A percentile compares a stretch with the other conserved stretches of the same genome.
These are phyloP conservation scores for Ciconia boyciana DNA, from an alignment of 2,113 vertebrate species.

Conservation along the genomic window DNA sequence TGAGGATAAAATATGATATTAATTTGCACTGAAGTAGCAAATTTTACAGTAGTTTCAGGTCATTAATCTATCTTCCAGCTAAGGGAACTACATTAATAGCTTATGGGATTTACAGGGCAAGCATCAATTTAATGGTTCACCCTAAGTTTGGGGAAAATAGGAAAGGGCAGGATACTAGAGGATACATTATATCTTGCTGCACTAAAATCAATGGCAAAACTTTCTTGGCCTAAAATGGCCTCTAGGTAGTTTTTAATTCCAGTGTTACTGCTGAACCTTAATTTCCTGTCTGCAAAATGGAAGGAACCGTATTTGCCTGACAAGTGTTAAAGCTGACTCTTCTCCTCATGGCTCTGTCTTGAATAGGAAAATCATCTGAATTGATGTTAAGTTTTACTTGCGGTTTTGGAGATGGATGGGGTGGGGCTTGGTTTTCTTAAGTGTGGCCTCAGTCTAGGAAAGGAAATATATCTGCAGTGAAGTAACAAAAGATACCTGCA, in stretches of 20 bases:
- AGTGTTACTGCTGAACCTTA: background rate
- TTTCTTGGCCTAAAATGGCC: conserved; percentile 9
- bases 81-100: conserved; percentile 48
- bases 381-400: background rate
- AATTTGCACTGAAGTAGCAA: conserved; percentile 58
- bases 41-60: conserved; percentile 35
- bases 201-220: conserved; percentile 30
- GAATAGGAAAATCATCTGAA: background rate
- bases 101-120: conserved; percentile 52
- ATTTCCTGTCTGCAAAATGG: conserved; percentile 2
- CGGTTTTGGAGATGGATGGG: accelerated
- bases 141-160: conserved; percentile 41
- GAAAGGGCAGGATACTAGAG: conserved; percentile 2
- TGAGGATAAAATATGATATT: conserved; percentile 43
- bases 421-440: background rate
- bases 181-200: background rate
- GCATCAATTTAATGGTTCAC: conserved; percentile 51
- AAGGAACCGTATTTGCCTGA: background rate
- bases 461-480: background rate
- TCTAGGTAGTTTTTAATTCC: conserved; percentile 11
- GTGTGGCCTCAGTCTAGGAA: background rate
- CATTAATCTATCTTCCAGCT: conserved; percentile 48
- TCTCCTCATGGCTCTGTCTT: background rate
- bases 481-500: background rate
- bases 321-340: background rate